Base-by-base conservation (phyloP, 2,888 invertebrate genomes). In the Microctonus hyperodae region DNA sequence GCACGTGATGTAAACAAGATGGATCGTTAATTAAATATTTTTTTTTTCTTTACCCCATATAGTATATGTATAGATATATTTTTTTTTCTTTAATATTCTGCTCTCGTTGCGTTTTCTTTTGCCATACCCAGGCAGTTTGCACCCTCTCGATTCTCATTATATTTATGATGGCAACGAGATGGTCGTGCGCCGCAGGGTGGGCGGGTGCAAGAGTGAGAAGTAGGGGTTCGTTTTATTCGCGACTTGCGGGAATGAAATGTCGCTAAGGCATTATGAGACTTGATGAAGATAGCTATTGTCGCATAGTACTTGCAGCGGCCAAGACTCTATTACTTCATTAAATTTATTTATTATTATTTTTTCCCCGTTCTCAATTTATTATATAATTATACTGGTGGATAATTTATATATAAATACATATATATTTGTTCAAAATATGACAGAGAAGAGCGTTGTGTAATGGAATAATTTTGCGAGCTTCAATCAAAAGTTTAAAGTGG, bases 101-200 rank as follows among this genome's bases (percentile, higher is more conserved):
- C 20, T 37, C n/a, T 37, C 13, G 5, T n/a, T 37, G 2, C n/a
- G n/a, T n/a, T 37, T n/a, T n/a, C 4, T 37, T 37, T 0, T n/a
- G 1, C 1, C 37, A 4, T 37, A n/a, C n/a, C 16, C 9, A 28
- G 31, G 6, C 31, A 20, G 16, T 16, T 23, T 55, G 16, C 31
- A 10, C 31, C 55, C n/a, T 37, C 37, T 55, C 31, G 31, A 55
- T 55, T 55, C 16, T 55, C 28, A 55, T 55, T 55, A 37, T 37
- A 37, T 37, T 37, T 37, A 37, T 37, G n/a, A 37, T n/a, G n/a
- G 5, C n/a, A n/a, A 3, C n/a, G 37, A 37, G 37, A 28, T 16
- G 1, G 31, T 31, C 31, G 31, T 16, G n/a, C 28, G 7, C n/a
- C n/a, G 3, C 37, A 37, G 37, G 1, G 37, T 0, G 35, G 7